These are phyloP conservation scores for Amaurobius ferox DNA, from an alignment of 2,888 invertebrate species.

Conservation along the genomic window DNA sequence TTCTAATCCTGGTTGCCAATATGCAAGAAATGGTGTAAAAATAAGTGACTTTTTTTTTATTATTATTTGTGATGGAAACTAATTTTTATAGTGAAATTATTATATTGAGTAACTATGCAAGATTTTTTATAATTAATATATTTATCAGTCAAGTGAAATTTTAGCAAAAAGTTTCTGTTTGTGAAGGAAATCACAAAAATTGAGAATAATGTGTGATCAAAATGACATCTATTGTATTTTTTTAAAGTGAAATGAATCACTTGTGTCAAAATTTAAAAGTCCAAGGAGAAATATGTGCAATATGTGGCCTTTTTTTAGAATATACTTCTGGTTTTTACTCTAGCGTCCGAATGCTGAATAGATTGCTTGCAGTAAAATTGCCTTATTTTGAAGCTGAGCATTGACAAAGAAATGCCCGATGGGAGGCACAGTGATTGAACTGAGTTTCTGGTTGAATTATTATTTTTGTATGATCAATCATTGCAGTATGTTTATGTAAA, in stretches of 20 bases:
- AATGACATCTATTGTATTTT: neutral
- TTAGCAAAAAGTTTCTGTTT: neutral
- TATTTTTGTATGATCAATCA: conserved; percentile 72
- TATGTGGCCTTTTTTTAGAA: conserved; percentile 58
- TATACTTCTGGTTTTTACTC: conserved; percentile 32
- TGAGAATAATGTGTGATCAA: neutral
- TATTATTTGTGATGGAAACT: conserved; percentile 15
- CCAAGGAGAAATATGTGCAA: conserved; percentile 46
- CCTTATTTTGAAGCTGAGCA: conserved; percentile 61
- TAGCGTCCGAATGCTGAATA: conserved; percentile 12
- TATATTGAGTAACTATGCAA: neutral
- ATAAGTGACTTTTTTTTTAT: neutral
- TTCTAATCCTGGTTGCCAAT: conserved; percentile 2
- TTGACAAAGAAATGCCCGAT: conserved; percentile 43
- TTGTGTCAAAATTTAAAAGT: conserved; percentile 5
- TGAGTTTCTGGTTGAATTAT: conserved; percentile 58
- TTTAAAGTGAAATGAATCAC: conserved; percentile 16
- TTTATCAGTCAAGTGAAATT: neutral
- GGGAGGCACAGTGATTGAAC: conserved; percentile 59
- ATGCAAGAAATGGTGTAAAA: neutral
- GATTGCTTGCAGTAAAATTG: conserved; percentile 53
- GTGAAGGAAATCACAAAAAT: neutral
- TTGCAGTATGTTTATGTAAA: conserved; percentile 70
- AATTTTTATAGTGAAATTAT: neutral
- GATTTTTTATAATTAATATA: neutral